Evolutionary conservation across 2,888 invertebrate species (phyloP), one percentile per base, ranked within the genome.

Genomic region (Asteroscopus sphinx): DNA sequence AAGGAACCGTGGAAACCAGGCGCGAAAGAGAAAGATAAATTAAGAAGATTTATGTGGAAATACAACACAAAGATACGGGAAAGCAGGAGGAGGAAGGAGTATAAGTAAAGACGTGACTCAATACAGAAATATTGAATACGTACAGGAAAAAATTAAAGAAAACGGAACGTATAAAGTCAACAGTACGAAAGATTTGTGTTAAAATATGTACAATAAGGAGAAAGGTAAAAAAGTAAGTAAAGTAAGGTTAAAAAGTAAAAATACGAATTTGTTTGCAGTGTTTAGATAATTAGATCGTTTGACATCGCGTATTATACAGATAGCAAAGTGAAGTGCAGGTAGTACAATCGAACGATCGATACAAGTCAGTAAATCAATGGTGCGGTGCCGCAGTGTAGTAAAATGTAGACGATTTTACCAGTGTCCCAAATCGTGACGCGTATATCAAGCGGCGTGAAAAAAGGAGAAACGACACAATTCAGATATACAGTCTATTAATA

Each of bases 401-500:
- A 81, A 81, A 88, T 87, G 86, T 86, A 77, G 85, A 87, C 85
- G 87, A 85, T 88, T 88, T 93, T 93, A 94, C 93, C 94, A 94
- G 94, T 93, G 92, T 94, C 87, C 93, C 88, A 90, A 89, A 92
- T 85, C 86, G 93, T 94, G 93, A 90, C 92, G 93, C 90, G 88
- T 76, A 79, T 83, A 90, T 92, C 92, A 93, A 94, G 94, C 94
- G 93, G 94, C 94, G 94, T 94, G 94, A 91, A 94, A 92, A 92
- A 91, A 91, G 91, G 89, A 93, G 89, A 93, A 92, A 93, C 90
- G 92, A 91, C 90, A 92, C 90, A 92, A 88, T 89, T 92, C 87
- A 92, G 89, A 91, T 89, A 90, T 82, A 88, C 81, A 87, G 82
- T 86, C 83, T 80, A 77, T 81, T 71, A 81, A 66, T 83, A 82